Evolutionary conservation across 2,113 vertebrate genomes (phyloP), one percentile per base, ranked within the genome.

Genomic region (Telmatochromis sp.): DNA sequence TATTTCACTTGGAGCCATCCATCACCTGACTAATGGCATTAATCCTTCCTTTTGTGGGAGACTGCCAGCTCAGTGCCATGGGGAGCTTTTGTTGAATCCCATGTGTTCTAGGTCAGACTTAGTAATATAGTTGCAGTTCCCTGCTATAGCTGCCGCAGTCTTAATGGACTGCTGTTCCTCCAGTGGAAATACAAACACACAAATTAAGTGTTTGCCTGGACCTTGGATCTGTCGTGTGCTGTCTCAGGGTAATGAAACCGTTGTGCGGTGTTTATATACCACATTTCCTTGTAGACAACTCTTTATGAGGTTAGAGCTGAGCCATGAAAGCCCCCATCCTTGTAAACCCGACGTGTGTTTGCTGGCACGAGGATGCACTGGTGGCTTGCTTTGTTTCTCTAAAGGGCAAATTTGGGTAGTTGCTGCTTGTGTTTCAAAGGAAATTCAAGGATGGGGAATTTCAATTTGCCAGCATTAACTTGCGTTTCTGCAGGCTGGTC

Each of bases 11-110:
- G 55, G 23, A 88, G 85, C 60, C 84, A 93, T 94, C 83, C 84
- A 87, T 93, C 91, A 91, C 79, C 73, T 86, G 60, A 60, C 85
- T 90, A 84, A 93, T 93, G 81, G 84, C 85, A 92, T 93, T 91
- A 93, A 93, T 94, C 89, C 84, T 70, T 84, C 55, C 7, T 15
- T 87, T 81, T 90, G 91, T 31, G 85, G 55, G 28, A 57, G 47
- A 40, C 53, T 86, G 75, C 80, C 60, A 79, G 53, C 81, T 75
- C 53, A 54, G 84, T 80, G 84, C 84, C 82, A 55, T 17, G 6
- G 37, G 83, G 82, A 81, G 83, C 68, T 75, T 11, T 60, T 85
- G 45, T 73, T 58, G 78, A 73, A 70, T 91, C 87, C 82, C 86
- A n/a, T 84, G 80, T 81, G 51, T 86, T 85, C 14, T 58, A 49